These are phyloP conservation scores for Drosophila ambigua DNA, from an alignment of 1,140 invertebrate species.

Conservation along the genomic window DNA sequence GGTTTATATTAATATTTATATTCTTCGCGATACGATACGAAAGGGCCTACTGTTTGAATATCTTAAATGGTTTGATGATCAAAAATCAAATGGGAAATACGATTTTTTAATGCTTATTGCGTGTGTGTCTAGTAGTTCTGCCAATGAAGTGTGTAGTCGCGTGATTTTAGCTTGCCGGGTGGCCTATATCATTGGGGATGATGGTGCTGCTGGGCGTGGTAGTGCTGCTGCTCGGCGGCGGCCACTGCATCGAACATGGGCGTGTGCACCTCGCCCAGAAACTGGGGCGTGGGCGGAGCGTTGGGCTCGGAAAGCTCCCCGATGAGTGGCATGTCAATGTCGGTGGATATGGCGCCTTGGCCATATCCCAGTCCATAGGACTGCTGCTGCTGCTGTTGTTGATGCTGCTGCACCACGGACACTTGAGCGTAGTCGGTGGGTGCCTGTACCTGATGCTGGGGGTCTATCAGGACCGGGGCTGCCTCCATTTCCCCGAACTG, in stretches of 20 bases:
- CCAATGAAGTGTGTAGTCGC: slow-evolving; percentile 68
- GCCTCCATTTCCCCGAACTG: slow-evolving; percentile 81
- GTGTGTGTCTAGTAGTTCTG: slow-evolving; percentile 60
- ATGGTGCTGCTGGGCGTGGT: slow-evolving; percentile 72
- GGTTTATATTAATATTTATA: slow-evolving; percentile 3
- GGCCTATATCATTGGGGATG: slow-evolving; percentile 76
- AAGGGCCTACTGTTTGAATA: neutral
- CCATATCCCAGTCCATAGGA: slow-evolving; percentile 68
- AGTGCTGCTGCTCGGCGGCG: slow-evolving; percentile 80
- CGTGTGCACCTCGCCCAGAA: slow-evolving; percentile 78
- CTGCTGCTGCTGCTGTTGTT: slow-evolving; percentile 45
- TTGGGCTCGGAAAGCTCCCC: slow-evolving; percentile 76
- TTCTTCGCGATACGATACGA: neutral
- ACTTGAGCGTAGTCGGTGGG: slow-evolving; percentile 63
- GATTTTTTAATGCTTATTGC: no score
- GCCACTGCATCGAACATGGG: slow-evolving; percentile 82
- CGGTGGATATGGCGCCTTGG: slow-evolving; percentile 64
- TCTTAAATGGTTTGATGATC: neutral
- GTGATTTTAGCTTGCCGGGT: slow-evolving; percentile 59
- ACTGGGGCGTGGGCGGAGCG: slow-evolving; percentile 76
- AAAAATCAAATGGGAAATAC: slow-evolving; percentile 11
- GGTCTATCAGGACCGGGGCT: slow-evolving; percentile 64
- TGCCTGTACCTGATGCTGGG: slow-evolving; percentile 62
- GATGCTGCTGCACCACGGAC: slow-evolving; percentile 67
- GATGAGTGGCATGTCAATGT: slow-evolving; percentile 80